Conservation (phyloP, 1,140 invertebrate species). For the Lethrus apterus region DNA sequence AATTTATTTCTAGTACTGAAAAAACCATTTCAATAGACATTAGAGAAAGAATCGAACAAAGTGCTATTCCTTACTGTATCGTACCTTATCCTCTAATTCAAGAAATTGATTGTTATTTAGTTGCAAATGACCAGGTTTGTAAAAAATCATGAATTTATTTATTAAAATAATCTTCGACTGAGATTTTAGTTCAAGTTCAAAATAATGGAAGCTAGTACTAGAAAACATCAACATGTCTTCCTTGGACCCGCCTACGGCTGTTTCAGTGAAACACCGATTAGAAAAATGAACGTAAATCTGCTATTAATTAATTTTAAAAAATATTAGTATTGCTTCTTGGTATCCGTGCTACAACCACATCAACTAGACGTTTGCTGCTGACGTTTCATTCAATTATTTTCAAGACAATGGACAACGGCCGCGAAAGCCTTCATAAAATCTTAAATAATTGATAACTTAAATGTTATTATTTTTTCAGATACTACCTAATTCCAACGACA, state of each 20-base stretch:
- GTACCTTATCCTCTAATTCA: conserved; percentile 35
- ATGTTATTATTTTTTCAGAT: conserved; percentile 26
- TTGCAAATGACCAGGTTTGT: conserved; percentile 30
- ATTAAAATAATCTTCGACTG: conserved; percentile 10
- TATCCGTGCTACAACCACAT: too few relatives aligned
- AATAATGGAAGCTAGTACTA: conserved; percentile 53
- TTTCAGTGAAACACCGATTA: conserved; percentile 43
- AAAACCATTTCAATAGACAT: conserved; percentile 25
- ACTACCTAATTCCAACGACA: conserved; percentile 28
- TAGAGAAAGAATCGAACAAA: conserved; percentile 52
- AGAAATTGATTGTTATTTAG: conserved; percentile 26
- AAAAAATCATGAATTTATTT: conserved; percentile 10
- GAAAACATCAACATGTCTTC: conserved; percentile 53
- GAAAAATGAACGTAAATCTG: conserved; percentile 46
- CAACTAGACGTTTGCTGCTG: too few relatives aligned
- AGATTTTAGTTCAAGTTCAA: conserved; percentile 59
- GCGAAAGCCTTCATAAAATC: too few relatives aligned
- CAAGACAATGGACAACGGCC: too few relatives aligned
- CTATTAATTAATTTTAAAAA: conserved; percentile 4
- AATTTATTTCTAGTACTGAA: conserved; percentile 1
- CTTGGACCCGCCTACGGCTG: conserved; percentile 57
- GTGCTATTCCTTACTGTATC: conserved; percentile 51
- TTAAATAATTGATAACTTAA: conserved; percentile 1
- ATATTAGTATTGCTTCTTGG: too few relatives aligned
- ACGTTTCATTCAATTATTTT: too few relatives aligned